These are phyloP conservation scores for Gymnogyps californianus DNA, from an alignment of 2,113 vertebrate genomes.

Conservation along the genomic window DNA sequence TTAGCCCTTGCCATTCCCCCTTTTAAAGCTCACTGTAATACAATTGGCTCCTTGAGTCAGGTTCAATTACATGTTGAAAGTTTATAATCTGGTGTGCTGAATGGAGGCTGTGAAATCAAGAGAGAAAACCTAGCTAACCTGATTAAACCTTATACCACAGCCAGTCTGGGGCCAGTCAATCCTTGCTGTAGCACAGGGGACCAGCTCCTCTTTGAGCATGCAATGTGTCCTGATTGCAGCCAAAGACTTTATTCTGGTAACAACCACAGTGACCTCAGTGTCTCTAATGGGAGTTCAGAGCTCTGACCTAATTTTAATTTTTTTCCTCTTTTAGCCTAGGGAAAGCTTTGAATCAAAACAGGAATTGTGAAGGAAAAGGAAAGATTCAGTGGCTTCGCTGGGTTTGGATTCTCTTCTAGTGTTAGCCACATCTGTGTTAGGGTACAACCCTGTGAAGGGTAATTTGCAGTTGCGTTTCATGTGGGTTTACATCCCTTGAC, in stretches of 20 bases:
- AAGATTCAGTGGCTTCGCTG: background rate
- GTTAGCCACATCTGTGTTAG: background rate
- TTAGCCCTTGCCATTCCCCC: conserved; percentile 56
- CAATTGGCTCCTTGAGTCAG: conserved; percentile 66
- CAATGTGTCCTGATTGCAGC: background rate
- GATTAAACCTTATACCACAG: conserved; percentile 44
- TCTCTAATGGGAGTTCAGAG: background rate
- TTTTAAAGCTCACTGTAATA: conserved; percentile 55
- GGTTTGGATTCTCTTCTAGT: background rate
- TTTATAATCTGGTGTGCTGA: conserved; percentile 65
- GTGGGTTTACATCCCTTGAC: background rate
- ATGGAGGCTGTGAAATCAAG: conserved; percentile 68
- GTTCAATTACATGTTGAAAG: conserved; percentile 69
- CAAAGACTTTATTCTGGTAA: background rate
- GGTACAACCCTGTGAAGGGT: background rate
- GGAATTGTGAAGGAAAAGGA: background rate
- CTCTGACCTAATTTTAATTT: conserved; percentile 1
- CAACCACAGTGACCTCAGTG: background rate
- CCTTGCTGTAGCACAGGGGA: background rate
- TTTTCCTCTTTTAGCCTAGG: background rate
- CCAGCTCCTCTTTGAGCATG: background rate
- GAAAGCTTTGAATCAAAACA: background rate
- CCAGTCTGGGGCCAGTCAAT: background rate
- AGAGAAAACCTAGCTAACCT: conserved; percentile 60
- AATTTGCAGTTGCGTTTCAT: background rate